Evolutionary conservation across 2,888 invertebrate genomes (phyloP).

Genomic region (Amphipoea oculea): DNA sequence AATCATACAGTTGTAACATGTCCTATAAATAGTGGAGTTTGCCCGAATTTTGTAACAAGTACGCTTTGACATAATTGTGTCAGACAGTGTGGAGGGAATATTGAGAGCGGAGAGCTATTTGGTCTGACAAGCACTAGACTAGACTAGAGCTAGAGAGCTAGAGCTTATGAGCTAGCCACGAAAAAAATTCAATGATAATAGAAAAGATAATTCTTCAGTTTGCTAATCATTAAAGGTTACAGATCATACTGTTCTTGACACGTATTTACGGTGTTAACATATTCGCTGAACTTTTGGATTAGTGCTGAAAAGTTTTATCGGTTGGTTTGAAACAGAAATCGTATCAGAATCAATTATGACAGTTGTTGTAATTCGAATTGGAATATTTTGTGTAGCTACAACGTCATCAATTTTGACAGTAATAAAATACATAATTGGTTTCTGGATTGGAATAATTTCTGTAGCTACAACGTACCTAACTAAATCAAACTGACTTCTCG

Average conservation of each 20-base stretch:
- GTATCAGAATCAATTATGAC: neutral
- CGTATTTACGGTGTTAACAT: neutral
- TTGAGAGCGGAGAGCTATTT: slow-evolving; percentile 41
- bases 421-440: neutral
- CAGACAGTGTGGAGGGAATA: slow-evolving; percentile 38
- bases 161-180: slow-evolving; percentile 1
- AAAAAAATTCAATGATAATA: neutral
- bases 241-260: neutral
- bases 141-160: slow-evolving; percentile 9
- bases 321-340: neutral
- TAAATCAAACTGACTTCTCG: neutral
- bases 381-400: neutral
- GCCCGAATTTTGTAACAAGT: slow-evolving; percentile 53
- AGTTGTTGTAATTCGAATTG: neutral
- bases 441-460: neutral
- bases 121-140: slow-evolving; percentile 43
- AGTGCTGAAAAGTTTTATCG: neutral
- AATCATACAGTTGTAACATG: slow-evolving; percentile 49
- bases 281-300: neutral
- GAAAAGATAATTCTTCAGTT: neutral
- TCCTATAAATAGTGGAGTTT: slow-evolving; percentile 58
- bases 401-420: neutral
- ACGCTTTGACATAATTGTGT: slow-evolving; percentile 66
- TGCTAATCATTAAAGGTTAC: neutral
- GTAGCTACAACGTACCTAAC: neutral